Evolutionary conservation across 2,113 vertebrate species (phyloP), one percentile per base, ranked within the genome.

Genomic region (Bolborhynchus lineola): DNA sequence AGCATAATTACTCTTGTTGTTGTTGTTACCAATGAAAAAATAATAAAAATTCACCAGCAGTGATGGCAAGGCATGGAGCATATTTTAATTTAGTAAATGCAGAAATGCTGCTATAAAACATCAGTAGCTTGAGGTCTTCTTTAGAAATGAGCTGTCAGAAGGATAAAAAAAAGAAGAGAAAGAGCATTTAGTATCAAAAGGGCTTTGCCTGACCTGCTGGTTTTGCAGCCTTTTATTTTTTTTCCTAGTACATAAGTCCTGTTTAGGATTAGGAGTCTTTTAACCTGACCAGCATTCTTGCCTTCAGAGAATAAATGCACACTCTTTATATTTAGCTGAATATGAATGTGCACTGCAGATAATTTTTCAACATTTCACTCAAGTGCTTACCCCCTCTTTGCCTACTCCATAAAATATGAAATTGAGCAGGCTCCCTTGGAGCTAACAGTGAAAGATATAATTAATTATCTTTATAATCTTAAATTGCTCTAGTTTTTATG

Each of bases 51-150:
- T 78, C 97, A 98, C 65, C 92, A 97, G 60, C 90, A 97, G 72
- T 93, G n/a, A 94, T 95, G 71, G 92, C 93, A 94, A 97, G 97
- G 63, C 82, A 68, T 72, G 97, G 96, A 62, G 65, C 95, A 55
- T 98, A 97, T 96, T 98, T 97, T 97, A 97, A 98, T 90, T 96
- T 98, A 97, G 97, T 96, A 93, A 98, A 97, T 88, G 97, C 97
- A 95, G 94, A 97, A 90, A 95, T 95, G 69, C 75, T 97, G 83
- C 95, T 85, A 77, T 98, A 97, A 97, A 71, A 75, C 60, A 94
- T 93, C 79, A 62, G 67, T 90, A 83, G 84, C 79, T 92, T 96
- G 83, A 91, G 29, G 77, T 92, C 92, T 91, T 93, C 95, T 93
- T 86, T 94, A 76, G 86, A 94, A 96, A 96, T 92, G 76, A 93